phyloP scores from a whole-genome alignment of 2,888 invertebrate species.

The Volucella zonaria region DNA sequence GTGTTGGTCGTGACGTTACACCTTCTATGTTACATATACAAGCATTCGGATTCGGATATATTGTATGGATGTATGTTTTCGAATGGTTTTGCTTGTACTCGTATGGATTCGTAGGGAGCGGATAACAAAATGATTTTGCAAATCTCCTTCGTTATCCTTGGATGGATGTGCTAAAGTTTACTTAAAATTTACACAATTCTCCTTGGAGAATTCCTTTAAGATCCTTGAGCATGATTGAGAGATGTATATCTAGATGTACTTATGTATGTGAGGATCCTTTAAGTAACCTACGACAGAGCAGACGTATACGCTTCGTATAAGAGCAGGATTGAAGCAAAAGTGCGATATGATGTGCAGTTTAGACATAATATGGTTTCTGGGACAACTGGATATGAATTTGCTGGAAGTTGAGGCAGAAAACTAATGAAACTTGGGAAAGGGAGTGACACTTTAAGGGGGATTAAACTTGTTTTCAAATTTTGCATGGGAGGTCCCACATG shows the following conservation, averaged over 20 bases:
- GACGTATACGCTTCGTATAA: not conserved
- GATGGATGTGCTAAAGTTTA: conserved; percentile 48
- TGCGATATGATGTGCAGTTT: conserved; percentile 30
- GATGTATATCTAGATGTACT: not conserved
- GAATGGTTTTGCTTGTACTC: too few relatives aligned
- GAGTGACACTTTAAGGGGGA: conserved; percentile 26
- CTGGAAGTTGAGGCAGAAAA: conserved; percentile 4
- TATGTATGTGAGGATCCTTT: not conserved
- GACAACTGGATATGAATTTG: not conserved
- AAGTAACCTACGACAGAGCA: not conserved
- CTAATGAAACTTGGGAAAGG: conserved; percentile 13
- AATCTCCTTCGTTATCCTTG: conserved; percentile 40
- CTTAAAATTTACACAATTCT: conserved; percentile 43
- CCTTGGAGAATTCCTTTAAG: conserved; percentile 32
- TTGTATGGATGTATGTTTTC: too few relatives aligned
- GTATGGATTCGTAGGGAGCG: not conserved
- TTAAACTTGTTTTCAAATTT: conserved; percentile 15
- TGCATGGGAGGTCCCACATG: not conserved
- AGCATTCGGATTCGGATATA: not conserved
- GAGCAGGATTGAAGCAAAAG: not conserved
- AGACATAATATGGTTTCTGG: conserved; percentile 20
- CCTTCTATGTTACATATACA: not conserved
- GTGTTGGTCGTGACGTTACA: not conserved
- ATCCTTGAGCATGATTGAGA: conserved; percentile 14
- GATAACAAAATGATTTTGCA: conserved; percentile 37